Base-by-base conservation (phyloP, 2,797 vertebrate species). In the Phoebastria nigripes region DNA sequence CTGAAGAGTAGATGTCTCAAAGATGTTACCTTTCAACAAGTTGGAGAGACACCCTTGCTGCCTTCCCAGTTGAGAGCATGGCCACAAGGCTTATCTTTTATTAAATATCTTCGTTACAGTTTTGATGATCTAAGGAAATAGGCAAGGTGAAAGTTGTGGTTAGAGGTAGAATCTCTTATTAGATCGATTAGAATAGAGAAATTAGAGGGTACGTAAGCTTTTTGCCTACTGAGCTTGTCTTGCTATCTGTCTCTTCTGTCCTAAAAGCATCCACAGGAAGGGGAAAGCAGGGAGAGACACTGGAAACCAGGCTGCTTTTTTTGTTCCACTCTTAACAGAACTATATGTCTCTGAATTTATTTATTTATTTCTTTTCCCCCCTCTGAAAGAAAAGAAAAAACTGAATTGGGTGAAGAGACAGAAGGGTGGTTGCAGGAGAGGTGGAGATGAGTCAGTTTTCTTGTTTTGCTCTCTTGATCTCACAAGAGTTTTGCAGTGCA, bases 391-490 rank as follows among this genome's bases (percentile, higher is more conserved):
- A 69, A 78, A 94, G 47, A 66, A 89, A 74, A 79, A 91, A 49
- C 15, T 61, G 8, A 51, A 35, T 62, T 87, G 59, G 41, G 29
- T 88, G 54, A 81, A 83, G 79, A 89, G 65, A 71, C 65, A 94
- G 94, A 86, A 90, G 73, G 44, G 31, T 89, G 22, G 79, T 41
- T 71, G 81, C 72, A 73, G 33, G 81, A 93, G 91, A 86, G 55
- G 11, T 71, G 44, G 49, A 59, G 15, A 31, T 73, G 87, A 94
- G 41, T 89, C 54, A 70, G 42, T 80, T 72, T 92, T 96, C 59
- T 63, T 91, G 42, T 56, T 74, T 93, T 95, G 63, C n/a, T 83
- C 90, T 95, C 86, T 93, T 82, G 33, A 72, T 82, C 62, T 51
- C 20, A 18, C 28, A 58, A 88, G 31, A 17, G 11, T 65, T 67